phyloP scores from a whole-genome alignment of 2,888 invertebrate species.

The Oligia strigilis region DNA sequence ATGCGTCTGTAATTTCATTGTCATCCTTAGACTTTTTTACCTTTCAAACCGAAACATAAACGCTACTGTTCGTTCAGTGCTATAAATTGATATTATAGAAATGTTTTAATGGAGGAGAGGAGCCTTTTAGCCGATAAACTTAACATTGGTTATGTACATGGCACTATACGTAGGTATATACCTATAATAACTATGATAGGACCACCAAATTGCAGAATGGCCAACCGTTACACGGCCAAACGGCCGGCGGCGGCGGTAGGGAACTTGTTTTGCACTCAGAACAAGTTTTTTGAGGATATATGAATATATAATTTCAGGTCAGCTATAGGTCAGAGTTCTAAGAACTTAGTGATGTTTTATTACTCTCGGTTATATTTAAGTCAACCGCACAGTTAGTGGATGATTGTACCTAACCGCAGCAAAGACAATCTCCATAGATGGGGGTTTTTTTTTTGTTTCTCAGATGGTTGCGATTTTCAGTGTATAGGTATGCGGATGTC shows the following conservation, averaged over 20 bases:
- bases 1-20: not conserved
- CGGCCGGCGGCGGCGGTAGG: not conserved
- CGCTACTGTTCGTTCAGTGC: not conserved
- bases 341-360: constrained; percentile 16
- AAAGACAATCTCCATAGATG: not conserved
- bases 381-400: not conserved
- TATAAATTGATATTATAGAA: not conserved
- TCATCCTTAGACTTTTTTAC: not conserved
- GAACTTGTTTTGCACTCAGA: constrained; percentile 38
- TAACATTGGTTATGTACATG: not conserved
- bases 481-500: not conserved
- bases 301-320: not conserved
- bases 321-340: constrained; percentile 36
- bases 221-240: not conserved
- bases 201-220: constrained; percentile 1
- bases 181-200: not conserved
- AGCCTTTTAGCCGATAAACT: not conserved
- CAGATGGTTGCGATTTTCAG: not conserved
- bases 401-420: not conserved
- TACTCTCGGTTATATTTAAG: not conserved
- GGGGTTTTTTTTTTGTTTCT: no score
- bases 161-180: not conserved
- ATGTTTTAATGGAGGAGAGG: not conserved
- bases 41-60: not conserved
- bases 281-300: constrained; percentile 41